Percentiles rank a stretch among this genome's conserved stretches.
Conservation (phyloP, 2,888 invertebrate species). For the Drosophila tripunctata region DNA sequence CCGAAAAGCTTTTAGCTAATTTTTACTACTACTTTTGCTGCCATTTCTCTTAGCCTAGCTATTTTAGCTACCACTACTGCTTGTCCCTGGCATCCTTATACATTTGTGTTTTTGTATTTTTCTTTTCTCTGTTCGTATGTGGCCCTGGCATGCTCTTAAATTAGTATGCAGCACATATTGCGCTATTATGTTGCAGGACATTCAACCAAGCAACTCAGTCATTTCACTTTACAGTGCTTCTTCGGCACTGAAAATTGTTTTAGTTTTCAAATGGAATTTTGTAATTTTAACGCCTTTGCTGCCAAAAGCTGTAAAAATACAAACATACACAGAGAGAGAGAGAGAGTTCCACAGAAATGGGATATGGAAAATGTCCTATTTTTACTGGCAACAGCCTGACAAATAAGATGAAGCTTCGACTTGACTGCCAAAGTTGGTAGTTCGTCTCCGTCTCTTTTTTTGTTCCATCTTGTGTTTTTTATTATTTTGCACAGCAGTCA, state of each 20-base stretch:
- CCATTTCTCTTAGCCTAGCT: slow-evolving; percentile 24
- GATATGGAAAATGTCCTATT: background rate
- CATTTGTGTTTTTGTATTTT: background rate
- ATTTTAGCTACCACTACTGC: slow-evolving; percentile 24
- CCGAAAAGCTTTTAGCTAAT: slow-evolving; percentile 83
- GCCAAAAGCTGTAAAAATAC: slow-evolving; percentile 25
- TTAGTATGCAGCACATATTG: slow-evolving; percentile 79
- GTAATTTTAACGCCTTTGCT: slow-evolving; percentile 79
- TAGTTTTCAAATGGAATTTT: slow-evolving; percentile 82
- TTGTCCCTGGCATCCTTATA: slow-evolving; percentile 76
- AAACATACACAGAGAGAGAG: background rate
- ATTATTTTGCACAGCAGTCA: slow-evolving; percentile 67
- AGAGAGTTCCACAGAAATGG: background rate
- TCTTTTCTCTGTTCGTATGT: slow-evolving; percentile 18
- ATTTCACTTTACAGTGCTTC: slow-evolving; percentile 46
- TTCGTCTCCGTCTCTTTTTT: background rate
- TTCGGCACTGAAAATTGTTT: slow-evolving; percentile 69
- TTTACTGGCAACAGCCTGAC: slow-evolving; percentile 39
- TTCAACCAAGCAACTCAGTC: slow-evolving; percentile 54
- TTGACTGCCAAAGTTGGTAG: slow-evolving; percentile 46
- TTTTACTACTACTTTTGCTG: slow-evolving; percentile 69
- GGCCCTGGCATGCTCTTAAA: slow-evolving; percentile 40
- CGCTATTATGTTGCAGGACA: slow-evolving; percentile 79
- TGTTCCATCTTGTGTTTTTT: too few species aligned
- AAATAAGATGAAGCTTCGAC: slow-evolving; percentile 59